Conservation (phyloP, 2,888 invertebrate genomes). For the Pyrgus malvae region DNA sequence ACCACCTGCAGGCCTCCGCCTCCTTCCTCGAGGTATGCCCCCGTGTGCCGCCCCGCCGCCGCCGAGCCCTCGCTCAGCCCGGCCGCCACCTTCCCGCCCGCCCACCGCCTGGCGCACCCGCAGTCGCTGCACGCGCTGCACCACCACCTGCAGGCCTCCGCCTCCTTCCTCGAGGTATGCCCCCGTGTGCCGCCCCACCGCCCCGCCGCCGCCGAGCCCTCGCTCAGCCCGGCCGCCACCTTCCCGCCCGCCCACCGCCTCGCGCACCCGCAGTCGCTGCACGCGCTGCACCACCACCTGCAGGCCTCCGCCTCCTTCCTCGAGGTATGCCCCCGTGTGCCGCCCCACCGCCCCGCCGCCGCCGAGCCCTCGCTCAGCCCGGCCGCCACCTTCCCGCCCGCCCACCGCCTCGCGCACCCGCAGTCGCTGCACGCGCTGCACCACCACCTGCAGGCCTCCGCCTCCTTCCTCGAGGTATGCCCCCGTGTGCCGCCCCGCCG, state of each 20-base stretch:
- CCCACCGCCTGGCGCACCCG: constrained; percentile 54
- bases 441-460: constrained; percentile 47
- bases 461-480: constrained; percentile 83
- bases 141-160: constrained; percentile 47
- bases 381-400: constrained; percentile 58
- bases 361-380: constrained; percentile 36
- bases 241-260: constrained; percentile 67
- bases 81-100: constrained; percentile 57
- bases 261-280: constrained; percentile 53
- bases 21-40: constrained; percentile 83
- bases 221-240: constrained; percentile 32
- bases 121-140: constrained; percentile 63
- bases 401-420: constrained; percentile 54
- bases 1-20: constrained; percentile 46
- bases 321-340: constrained; percentile 84
- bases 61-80: too few relatives aligned
- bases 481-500: not conserved
- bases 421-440: constrained; percentile 63
- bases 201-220: too few relatives aligned
- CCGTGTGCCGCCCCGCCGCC: too few relatives aligned
- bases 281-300: constrained; percentile 60
- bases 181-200: not conserved
- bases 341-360: constrained; percentile 89
- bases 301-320: constrained; percentile 82
- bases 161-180: constrained; percentile 83